Conservation (phyloP, 2,888 invertebrate genomes). For the Pollenia griseotomentosa region DNA sequence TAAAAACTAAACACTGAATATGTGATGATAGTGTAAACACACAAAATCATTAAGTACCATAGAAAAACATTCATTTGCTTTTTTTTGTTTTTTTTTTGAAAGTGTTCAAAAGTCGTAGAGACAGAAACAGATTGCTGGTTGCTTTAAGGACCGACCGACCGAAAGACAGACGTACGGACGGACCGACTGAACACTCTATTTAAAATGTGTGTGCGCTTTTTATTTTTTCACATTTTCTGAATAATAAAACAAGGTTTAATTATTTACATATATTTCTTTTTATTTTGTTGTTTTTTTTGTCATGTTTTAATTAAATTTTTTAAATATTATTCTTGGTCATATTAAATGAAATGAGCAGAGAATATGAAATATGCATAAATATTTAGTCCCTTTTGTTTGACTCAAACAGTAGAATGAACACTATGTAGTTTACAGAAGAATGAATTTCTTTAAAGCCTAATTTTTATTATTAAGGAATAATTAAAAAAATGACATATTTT, state of each 20-base stretch:
- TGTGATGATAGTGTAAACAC: conserved; percentile 60
- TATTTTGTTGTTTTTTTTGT: conserved; percentile 1
- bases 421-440: background rate
- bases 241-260: conserved; percentile 52
- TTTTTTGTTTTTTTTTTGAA: background rate
- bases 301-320: conserved; percentile 37
- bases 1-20: background rate
- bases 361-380: background rate
- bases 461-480: too few species aligned
- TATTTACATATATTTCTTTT: conserved; percentile 19
- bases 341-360: conserved; percentile 4
- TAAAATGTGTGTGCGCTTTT: conserved; percentile 12
- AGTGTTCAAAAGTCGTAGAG: conserved; percentile 27
- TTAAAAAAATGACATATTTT: too few species aligned
- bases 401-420: conserved; percentile 1
- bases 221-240: conserved; percentile 22
- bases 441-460: too few species aligned
- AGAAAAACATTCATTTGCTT: conserved; percentile 26
- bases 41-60: conserved; percentile 45
- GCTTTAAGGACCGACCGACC: background rate
- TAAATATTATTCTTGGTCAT: conserved; percentile 3
- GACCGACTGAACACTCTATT: background rate
- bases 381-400: background rate
- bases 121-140: conserved; percentile 52
- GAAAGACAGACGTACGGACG: background rate